These are phyloP conservation scores for Chrysocyon brachyurus DNA, from an alignment of 2,797 vertebrate species.

Conservation along the genomic window DNA sequence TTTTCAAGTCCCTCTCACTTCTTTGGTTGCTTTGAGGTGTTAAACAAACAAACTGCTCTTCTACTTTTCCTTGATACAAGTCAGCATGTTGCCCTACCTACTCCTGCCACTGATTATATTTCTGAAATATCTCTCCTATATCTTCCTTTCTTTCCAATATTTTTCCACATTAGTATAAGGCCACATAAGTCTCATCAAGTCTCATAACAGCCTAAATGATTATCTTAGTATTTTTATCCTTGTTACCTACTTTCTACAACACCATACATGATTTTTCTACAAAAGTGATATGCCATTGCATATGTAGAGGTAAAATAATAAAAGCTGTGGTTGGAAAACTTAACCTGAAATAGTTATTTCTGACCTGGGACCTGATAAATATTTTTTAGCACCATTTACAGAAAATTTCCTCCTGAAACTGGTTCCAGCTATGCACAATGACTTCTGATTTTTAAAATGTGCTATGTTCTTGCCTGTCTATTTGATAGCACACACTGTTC, in stretches of 20 bases:
- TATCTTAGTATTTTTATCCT: not conserved
- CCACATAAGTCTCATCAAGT: not conserved
- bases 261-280: not conserved
- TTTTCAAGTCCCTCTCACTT: not conserved
- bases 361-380: not conserved
- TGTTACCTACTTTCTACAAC: not conserved
- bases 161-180: not conserved
- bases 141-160: not conserved
- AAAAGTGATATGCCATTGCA: not conserved
- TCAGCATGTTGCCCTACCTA: not conserved
- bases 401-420: not conserved
- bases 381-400: not conserved
- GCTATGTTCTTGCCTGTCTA: not conserved
- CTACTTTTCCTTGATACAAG: not conserved
- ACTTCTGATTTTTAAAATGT: not conserved
- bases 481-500: not conserved
- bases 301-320: not conserved
- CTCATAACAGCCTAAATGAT: not conserved
- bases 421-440: not conserved
- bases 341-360: not conserved
- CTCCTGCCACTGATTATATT: accelerated
- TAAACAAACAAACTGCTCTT: not conserved
- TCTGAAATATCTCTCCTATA: not conserved
- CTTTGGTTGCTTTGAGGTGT: not conserved
- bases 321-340: not conserved